phyloP scores from a whole-genome alignment of 2,113 vertebrate species.

The Menura novaehollandiae region DNA sequence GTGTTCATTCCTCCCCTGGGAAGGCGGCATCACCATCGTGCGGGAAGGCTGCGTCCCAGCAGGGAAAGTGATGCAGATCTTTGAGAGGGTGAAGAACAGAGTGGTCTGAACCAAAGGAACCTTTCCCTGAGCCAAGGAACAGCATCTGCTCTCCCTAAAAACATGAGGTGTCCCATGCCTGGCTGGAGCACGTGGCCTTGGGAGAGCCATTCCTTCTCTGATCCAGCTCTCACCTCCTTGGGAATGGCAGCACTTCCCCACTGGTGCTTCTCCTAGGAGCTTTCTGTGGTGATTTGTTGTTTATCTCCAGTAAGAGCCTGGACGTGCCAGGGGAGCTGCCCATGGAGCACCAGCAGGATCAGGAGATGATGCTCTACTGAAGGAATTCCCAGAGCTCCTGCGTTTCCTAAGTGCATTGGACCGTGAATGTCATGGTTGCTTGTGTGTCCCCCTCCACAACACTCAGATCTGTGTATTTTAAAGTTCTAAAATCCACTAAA shows the following conservation, averaged over 20 bases:
- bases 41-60: slow-evolving; percentile 86
- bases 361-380: not conserved
- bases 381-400: not conserved
- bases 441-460: not conserved
- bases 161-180: fast-evolving
- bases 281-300: not conserved
- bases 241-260: not conserved
- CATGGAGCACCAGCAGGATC: not conserved
- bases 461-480: not conserved
- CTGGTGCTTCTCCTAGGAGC: not conserved
- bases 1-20: not conserved
- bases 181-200: not conserved
- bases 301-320: not conserved
- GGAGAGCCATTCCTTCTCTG: not conserved
- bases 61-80: slow-evolving; percentile 80
- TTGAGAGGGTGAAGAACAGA: slow-evolving; percentile 78
- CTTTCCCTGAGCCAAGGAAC: not conserved
- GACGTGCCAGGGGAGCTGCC: not conserved
- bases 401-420: not conserved
- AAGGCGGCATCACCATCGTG: slow-evolving; percentile 80
- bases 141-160: fast-evolving
- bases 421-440: not conserved
- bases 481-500: not conserved
- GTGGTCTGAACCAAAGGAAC: not conserved
- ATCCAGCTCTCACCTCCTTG: not conserved